Base-by-base conservation (phyloP, 2,888 invertebrate species). In the Zaprionus bogoriensis region DNA sequence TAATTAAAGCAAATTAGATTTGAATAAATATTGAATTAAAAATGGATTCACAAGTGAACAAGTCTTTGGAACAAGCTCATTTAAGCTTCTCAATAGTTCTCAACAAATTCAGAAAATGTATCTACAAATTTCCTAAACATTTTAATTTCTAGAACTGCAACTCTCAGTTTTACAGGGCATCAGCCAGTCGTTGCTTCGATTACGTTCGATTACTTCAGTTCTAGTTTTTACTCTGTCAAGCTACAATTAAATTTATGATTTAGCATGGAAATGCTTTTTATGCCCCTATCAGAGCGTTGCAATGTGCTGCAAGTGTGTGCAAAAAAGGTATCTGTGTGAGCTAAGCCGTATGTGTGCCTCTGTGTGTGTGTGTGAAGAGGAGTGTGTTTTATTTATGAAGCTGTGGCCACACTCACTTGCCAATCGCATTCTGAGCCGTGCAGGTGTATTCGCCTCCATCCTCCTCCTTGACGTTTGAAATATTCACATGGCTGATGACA, bases 381-480 rank as follows among this genome's bases (percentile, higher is more conserved):
- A n/a, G n/a, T n/a, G 41, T 53, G 51, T 44, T 58, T 68, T 73
- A 71, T 74, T 83, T 86, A 80, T 86, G 67, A 60, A 68, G 67
- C 51, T 61, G 63, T 50, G 62, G 65, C 61, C 12, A 22, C 65
- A 89, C 91, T 90, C 88, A 91, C 90, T 94, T 94, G 45, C 96
- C 96, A 55, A 96, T 96, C 50, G 94, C 93, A 90, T 97, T 97
- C 77, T 94, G 94, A 1, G 97, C 97, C 19, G 95, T 94, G 89
- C 97, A 97, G 30, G 95, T 94, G 89, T 96, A 97, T 87, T 97
- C 96, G 22, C 97, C 97, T 62, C 97, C 97, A 91, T 97, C 97
- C 92, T 96, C 96, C 77, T 96, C 96, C 84, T 96, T 95, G 67
- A 97, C 94, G 69, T 95, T 94, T 85, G 96, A 96, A 87, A 97